Conservation (phyloP, 1,140 invertebrate genomes). For the Ylistrum balloti region DNA sequence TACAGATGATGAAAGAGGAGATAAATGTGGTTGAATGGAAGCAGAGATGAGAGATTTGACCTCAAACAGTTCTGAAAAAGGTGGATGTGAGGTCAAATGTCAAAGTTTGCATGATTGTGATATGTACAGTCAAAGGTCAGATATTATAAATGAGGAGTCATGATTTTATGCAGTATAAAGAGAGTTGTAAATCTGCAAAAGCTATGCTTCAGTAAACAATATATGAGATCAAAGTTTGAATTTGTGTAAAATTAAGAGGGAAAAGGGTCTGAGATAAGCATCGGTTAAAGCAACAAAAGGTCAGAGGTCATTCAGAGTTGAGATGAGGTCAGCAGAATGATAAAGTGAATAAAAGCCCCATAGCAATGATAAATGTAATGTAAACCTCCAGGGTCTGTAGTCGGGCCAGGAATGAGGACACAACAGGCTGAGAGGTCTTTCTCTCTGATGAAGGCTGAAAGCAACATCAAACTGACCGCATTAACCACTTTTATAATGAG, state of each 20-base stretch:
- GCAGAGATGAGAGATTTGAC: too few relatives aligned
- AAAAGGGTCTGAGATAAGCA: not conserved
- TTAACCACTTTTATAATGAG: not conserved
- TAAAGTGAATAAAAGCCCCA: not conserved
- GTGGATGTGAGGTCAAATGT: not conserved
- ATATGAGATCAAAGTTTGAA: too few relatives aligned
- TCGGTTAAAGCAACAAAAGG: too few relatives aligned
- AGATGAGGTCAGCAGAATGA: not conserved
- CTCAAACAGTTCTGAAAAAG: too few relatives aligned
- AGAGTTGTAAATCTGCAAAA: too few relatives aligned
- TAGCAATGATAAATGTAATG: slow-evolving; percentile 39
- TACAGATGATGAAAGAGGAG: too few relatives aligned
- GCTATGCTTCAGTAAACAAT: too few relatives aligned
- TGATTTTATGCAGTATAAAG: too few relatives aligned
- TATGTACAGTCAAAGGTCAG: not conserved
- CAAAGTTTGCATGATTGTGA: not conserved
- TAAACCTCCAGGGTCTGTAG: slow-evolving; percentile 62
- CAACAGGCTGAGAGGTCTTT: slow-evolving; percentile 49
- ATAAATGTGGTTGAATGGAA: too few relatives aligned
- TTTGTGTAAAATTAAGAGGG: not conserved
- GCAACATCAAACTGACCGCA: slow-evolving; percentile 46
- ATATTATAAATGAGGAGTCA: not conserved
- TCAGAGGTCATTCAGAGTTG: too few relatives aligned
- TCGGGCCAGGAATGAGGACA: slow-evolving; percentile 57
- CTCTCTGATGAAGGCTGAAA: slow-evolving; percentile 58